Conservation (phyloP, 2,113 vertebrate species). For the western clawed frog (Xenopus tropicalis) region DNA sequence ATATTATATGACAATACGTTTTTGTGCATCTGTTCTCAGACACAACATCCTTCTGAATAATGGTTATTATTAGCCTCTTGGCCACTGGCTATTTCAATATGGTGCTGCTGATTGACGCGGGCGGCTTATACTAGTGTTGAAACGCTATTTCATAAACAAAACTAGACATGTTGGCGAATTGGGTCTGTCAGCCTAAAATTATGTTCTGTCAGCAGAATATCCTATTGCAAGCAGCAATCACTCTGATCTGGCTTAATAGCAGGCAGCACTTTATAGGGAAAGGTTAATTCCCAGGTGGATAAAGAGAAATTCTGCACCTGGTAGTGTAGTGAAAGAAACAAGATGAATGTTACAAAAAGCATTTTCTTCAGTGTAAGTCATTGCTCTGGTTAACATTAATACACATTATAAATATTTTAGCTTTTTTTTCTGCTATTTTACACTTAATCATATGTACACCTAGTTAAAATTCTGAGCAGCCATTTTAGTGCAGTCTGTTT, state of each 20-base stretch:
- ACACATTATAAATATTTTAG: too few relatives aligned
- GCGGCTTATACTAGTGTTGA: neutral
- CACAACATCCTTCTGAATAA: neutral
- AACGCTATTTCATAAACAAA: conserved; percentile 8
- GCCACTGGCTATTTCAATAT: conserved; percentile 10
- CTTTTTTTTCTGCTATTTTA: too few relatives aligned
- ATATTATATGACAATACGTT: conserved; percentile 1
- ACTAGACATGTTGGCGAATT: conserved; percentile 8
- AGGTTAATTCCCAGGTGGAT: conserved; percentile 43
- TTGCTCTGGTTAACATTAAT: too few relatives aligned
- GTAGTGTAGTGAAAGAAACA: conserved; percentile 12
- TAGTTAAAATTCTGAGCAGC: too few relatives aligned
- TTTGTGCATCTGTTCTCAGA: conserved; percentile 4
- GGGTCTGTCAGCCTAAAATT: neutral
- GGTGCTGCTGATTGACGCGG: conserved; percentile 15
- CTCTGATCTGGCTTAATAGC: conserved; percentile 23
- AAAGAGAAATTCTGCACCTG: conserved; percentile 41
- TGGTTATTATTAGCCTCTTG: conserved; percentile 6
- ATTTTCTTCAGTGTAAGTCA: too few relatives aligned
- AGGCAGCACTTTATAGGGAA: neutral
- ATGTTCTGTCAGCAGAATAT: conserved; percentile 26
- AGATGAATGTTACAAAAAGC: conserved; percentile 33
- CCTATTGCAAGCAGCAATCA: neutral
- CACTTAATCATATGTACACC: too few relatives aligned
- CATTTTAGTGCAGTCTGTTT: too few relatives aligned